Conservation (phyloP, 2,888 invertebrate genomes). For the Pterostichus niger region DNA sequence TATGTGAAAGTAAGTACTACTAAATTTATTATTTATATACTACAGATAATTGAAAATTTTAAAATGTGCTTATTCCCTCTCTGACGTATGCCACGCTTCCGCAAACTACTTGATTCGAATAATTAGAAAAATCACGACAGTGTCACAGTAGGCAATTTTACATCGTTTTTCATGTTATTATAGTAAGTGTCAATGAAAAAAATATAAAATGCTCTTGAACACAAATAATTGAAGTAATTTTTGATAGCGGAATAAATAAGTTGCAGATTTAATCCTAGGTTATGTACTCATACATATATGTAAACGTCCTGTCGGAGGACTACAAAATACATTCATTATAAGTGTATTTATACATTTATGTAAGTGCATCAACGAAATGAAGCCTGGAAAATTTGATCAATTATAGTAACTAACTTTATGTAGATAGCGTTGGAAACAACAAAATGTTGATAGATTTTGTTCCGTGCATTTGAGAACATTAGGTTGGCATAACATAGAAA, state of each 20-base stretch:
- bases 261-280: background rate
- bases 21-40: slow-evolving; percentile 7
- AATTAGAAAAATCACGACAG: slow-evolving; percentile 23
- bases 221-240: slow-evolving; percentile 29
- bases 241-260: slow-evolving; percentile 40
- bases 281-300: no score
- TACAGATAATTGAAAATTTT: background rate
- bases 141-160: background rate
- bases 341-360: no score
- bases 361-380: no score
- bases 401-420: no score
- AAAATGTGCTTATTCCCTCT: background rate
- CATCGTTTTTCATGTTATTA: background rate
- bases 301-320: no score
- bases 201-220: slow-evolving; percentile 10
- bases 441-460: no score
- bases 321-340: no score
- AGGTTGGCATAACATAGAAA: no score
- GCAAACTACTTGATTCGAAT: background rate
- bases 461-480: no score
- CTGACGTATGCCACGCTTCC: background rate
- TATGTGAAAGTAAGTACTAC: no score
- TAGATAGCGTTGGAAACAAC: no score
- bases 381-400: no score
- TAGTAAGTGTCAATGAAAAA: slow-evolving; percentile 19